phyloP scores from a whole-genome alignment of 2,888 invertebrate species.

The Tachina grossa region DNA sequence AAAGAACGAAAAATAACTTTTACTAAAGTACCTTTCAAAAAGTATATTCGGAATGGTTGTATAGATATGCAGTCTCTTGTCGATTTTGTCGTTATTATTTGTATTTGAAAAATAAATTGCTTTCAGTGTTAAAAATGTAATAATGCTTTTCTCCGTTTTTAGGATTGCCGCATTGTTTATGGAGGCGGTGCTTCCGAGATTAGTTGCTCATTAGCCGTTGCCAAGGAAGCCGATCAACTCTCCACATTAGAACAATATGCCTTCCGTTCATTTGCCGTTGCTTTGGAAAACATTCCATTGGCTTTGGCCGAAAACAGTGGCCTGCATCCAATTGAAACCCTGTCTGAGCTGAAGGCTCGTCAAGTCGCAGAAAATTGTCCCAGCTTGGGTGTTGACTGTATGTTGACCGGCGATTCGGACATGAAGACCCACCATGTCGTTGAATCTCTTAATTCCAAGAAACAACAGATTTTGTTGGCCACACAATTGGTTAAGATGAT shows the following conservation, averaged over 20 bases:
- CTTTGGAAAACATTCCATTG: conserved; percentile 96
- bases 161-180: conserved; percentile 93
- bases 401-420: conserved; percentile 91
- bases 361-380: conserved; percentile 94
- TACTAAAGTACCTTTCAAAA: no score
- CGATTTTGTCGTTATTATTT: no score
- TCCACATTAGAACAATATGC: conserved; percentile 98
- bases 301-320: conserved; percentile 99
- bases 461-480: conserved; percentile 97
- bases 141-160: not conserved
- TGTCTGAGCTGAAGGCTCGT: conserved; percentile 94
- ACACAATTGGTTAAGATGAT: conserved; percentile 99
- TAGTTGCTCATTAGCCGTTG: conserved; percentile 95
- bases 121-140: no score
- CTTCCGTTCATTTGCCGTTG: conserved; percentile 97
- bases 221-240: conserved; percentile 93
- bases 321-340: conserved; percentile 94
- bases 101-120: no score
- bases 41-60: no score
- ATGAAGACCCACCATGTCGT: conserved; percentile 98
- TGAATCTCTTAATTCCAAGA: conserved; percentile 98
- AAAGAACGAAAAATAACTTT: no score
- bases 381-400: conserved; percentile 97
- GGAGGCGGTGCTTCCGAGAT: conserved; percentile 99
- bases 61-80: not conserved